These are phyloP conservation scores for Dendrolimus kikuchii DNA, from an alignment of 1,140 invertebrate genomes.

Conservation along the genomic window DNA sequence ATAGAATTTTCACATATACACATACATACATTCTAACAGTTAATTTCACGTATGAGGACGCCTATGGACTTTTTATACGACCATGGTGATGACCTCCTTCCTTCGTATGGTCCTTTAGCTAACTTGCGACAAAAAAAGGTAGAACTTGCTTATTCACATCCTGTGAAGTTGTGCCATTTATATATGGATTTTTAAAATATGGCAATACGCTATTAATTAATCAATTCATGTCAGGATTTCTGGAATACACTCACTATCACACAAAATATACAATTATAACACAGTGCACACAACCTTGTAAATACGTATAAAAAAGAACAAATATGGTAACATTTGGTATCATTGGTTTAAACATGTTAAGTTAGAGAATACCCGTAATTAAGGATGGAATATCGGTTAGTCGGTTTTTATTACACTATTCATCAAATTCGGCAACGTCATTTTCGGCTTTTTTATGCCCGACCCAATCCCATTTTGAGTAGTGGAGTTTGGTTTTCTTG, in stretches of 20 bases:
- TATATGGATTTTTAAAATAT: too few species aligned
- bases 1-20: constrained; percentile 35
- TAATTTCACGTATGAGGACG: too few species aligned
- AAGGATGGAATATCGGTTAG: constrained; percentile 8
- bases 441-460: constrained; percentile 63
- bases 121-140: too few species aligned
- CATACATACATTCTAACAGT: constrained; percentile 24
- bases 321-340: constrained; percentile 38
- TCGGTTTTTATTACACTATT: constrained; percentile 25
- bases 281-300: constrained; percentile 42
- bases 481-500: constrained; percentile 73
- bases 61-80: too few species aligned
- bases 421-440: constrained; percentile 60
- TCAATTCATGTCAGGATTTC: too few species aligned
- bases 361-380: constrained; percentile 40
- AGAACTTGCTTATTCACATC: too few species aligned
- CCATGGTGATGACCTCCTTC: too few species aligned
- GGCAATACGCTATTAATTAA: too few species aligned
- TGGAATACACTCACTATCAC: too few species aligned
- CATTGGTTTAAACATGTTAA: constrained; percentile 13
- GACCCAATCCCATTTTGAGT: constrained; percentile 76
- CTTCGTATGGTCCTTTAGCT: too few species aligned
- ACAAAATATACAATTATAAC: constrained; percentile 20
- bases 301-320: constrained; percentile 15
- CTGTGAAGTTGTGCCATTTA: too few species aligned